Evolutionary conservation across 2,888 invertebrate species (phyloP).

Genomic region (Anorthoa munda): DNA sequence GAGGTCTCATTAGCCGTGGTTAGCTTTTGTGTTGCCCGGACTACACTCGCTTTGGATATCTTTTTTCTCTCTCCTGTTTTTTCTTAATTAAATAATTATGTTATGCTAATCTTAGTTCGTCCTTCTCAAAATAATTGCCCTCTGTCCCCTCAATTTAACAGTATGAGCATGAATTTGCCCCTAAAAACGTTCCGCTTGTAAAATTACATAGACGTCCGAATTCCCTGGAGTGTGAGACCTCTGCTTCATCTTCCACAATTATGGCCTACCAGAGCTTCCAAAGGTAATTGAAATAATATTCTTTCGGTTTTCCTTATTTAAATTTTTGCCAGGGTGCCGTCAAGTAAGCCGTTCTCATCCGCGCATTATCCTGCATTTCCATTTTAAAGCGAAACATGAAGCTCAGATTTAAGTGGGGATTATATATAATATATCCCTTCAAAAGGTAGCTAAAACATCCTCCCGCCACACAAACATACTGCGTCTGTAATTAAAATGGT

Average conservation of each 20-base stretch:
- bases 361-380: constrained; percentile 79
- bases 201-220: constrained; percentile 35
- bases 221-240: constrained; percentile 13
- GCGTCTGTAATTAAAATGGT: constrained; percentile 67
- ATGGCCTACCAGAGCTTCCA: constrained; percentile 60
- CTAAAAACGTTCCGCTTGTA: constrained; percentile 34
- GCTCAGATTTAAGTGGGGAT: constrained; percentile 75
- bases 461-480: constrained; percentile 66
- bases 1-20: constrained; percentile 81
- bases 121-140: constrained; percentile 72
- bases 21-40: constrained; percentile 78
- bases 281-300: constrained; percentile 76
- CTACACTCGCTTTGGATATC: constrained; percentile 70
- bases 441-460: constrained; percentile 73
- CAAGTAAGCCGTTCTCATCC: constrained; percentile 77
- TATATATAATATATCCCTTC: constrained; percentile 71
- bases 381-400: constrained; percentile 78
- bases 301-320: constrained; percentile 73
- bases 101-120: constrained; percentile 80
- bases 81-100: constrained; percentile 80
- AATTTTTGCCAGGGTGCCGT: constrained; percentile 70
- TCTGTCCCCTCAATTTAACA: constrained; percentile 54
- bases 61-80: constrained; percentile 72
- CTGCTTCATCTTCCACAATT: constrained; percentile 46
- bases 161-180: constrained; percentile 24